These are phyloP conservation scores for Tachina fera DNA, from an alignment of 2,888 invertebrate genomes.

Conservation along the genomic window DNA sequence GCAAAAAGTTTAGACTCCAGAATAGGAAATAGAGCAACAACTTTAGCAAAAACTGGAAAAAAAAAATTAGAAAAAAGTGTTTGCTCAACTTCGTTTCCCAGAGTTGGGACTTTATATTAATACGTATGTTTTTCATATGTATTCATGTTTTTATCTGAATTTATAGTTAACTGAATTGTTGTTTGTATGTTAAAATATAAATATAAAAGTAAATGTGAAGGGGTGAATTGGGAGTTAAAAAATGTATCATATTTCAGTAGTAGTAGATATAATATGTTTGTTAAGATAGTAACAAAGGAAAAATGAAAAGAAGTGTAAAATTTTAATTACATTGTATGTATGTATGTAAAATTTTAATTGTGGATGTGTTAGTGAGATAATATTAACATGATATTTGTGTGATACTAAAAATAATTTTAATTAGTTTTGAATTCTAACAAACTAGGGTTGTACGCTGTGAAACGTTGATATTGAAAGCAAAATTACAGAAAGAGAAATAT, in stretches of 20 bases:
- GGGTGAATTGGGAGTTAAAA: background rate
- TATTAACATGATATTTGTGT: conserved; percentile 48
- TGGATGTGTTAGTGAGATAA: conserved; percentile 39
- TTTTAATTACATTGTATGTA: conserved; percentile 38
- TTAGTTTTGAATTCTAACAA: background rate
- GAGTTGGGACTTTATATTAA: background rate
- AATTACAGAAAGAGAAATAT: background rate
- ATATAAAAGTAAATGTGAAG: conserved; percentile 12
- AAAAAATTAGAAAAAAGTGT: background rate
- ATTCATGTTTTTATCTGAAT: background rate
- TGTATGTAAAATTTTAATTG: conserved; percentile 22
- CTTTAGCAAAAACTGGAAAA: background rate
- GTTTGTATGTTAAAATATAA: conserved; percentile 62
- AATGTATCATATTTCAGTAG: conserved; percentile 24
- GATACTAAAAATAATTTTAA: conserved; percentile 18
- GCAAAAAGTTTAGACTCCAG: too few species aligned
- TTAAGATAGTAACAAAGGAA: conserved; percentile 8
- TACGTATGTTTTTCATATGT: background rate
- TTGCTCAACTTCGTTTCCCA: background rate
- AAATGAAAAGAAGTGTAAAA: background rate
- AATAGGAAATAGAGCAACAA: background rate
- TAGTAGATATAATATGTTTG: conserved; percentile 17
- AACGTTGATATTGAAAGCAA: conserved; percentile 28
- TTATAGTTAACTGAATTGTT: conserved; percentile 51
- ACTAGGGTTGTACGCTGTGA: background rate